Evolutionary conservation across 2,797 vertebrate species (phyloP), one percentile per base, ranked within the genome.

Genomic region (Enteromius trimaculatus): DNA sequence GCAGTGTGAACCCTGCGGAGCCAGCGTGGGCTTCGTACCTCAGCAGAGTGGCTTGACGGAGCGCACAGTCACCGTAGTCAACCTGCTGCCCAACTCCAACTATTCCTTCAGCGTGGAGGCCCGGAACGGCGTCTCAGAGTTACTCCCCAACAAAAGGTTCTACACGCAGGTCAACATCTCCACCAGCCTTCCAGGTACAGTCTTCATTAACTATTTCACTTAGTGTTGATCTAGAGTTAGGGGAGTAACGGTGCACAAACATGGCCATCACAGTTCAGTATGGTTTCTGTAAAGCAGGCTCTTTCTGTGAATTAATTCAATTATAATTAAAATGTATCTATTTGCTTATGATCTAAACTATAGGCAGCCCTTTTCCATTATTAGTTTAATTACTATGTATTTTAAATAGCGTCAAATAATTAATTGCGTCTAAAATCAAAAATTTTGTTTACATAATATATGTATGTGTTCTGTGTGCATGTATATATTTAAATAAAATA

Each of bases 101-200:
- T 99, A 98, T 93, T 95, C 95, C 6, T 97, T 98, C 89, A 95
- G 95, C 0, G 96, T 98, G 81, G 95, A 92, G 0, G 96, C 97
- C 1, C 88, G 96, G 76, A 99, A 98, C 11, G 97, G 97, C 0
- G 97, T 98, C 62, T 98, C 97, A 0, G 96, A 95, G 1, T 83
- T 96, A 26, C 92, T 96, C 87, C 95, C 95, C 21, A 84, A 77
- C 3, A 95, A 94, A 71, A 92, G 94, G 85, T 96, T 94, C 88
- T 97, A 96, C 71, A 93, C 95, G 0, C 96, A 97, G 90, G 95
- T 97, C 91, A 97, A 95, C 17, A 89, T 99, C 87, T 97, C 96
- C 84, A 97, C 96, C 0, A 95, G 95, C 26, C 91, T 91, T 0
- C 86, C 95, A 79, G 97, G 97, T 97, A 93, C 23, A 92, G 19